Conservation (phyloP, 30 jellyfish, hydroid and myxozoan species). For the Aurelia aurita region DNA sequence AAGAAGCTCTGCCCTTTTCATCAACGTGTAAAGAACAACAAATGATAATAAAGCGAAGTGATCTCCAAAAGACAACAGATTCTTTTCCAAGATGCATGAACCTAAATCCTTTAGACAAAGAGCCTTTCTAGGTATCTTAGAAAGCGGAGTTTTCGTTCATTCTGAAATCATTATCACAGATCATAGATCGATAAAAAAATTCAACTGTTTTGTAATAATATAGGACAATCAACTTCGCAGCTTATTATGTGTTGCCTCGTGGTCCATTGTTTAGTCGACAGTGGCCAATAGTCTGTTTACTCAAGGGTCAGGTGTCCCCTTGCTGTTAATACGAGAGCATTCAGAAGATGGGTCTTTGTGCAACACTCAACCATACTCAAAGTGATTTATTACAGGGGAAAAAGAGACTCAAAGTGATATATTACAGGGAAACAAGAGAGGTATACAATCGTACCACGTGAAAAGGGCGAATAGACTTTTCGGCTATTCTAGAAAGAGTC, state of each 20-base stretch:
- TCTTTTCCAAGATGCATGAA: constrained; percentile 26
- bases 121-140: neutral
- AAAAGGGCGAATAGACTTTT: too few species aligned
- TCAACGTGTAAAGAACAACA: neutral
- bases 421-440: neutral
- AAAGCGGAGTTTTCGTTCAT: constrained; percentile 6
- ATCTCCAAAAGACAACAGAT: neutral
- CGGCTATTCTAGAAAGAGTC: too few species aligned
- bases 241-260: constrained; percentile 46
- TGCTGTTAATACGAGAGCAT: neutral
- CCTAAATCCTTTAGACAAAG: neutral
- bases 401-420: neutral
- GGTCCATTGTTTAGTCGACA: constrained; percentile 20
- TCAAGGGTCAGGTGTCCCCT: constrained; percentile 21
- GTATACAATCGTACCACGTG: too few species aligned
- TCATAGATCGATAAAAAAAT: neutral
- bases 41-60: neutral
- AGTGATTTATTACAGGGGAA: neutral
- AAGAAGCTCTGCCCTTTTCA: neutral
- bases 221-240: constrained; percentile 21
- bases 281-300: constrained; percentile 24
- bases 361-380: neutral
- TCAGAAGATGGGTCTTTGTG: constrained; percentile 1
- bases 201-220: constrained; percentile 14
- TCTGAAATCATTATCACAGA: constrained; percentile 23